phyloP scores from a whole-genome alignment of 2,113 vertebrate species.

The Myodes glareolus region DNA sequence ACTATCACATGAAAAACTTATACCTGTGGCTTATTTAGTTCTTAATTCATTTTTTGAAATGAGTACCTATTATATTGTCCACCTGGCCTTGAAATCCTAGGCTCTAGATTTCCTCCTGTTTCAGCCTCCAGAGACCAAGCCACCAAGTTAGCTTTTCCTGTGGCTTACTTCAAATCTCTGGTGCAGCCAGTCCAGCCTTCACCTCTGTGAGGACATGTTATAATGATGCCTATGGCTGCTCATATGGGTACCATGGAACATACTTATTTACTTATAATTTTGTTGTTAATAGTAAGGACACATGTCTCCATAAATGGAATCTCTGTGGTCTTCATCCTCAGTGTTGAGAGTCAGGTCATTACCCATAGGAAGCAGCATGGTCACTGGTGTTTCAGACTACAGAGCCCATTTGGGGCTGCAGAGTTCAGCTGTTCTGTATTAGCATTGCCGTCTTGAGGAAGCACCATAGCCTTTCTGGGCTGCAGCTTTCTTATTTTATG shows the following conservation, averaged over 20 bases:
- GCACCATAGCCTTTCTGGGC: neutral
- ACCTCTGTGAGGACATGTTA: neutral
- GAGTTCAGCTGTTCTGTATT: neutral
- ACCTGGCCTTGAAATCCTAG: neutral
- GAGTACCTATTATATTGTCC: neutral
- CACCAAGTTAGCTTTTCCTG: neutral
- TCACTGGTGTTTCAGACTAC: neutral
- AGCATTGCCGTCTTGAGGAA: neutral
- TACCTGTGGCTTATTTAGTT: neutral
- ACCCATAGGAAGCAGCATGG: neutral
- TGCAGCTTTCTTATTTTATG: neutral
- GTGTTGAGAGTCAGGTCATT: neutral
- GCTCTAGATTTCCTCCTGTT: neutral
- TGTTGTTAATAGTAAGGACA: neutral
- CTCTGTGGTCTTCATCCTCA: neutral
- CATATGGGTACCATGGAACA: neutral
- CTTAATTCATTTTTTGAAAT: neutral
- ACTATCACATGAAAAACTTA: neutral
- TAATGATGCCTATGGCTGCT: neutral
- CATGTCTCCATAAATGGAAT: neutral
- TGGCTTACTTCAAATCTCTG: slow-evolving; percentile 25
- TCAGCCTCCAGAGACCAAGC: neutral
- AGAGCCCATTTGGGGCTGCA: neutral
- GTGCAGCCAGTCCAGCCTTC: neutral
- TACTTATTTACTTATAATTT: neutral